Percentiles rank a stretch among this genome's conserved stretches.
phyloP scores from a whole-genome alignment of 2,797 vertebrate genomes.

The Gobio occitaniae region DNA sequence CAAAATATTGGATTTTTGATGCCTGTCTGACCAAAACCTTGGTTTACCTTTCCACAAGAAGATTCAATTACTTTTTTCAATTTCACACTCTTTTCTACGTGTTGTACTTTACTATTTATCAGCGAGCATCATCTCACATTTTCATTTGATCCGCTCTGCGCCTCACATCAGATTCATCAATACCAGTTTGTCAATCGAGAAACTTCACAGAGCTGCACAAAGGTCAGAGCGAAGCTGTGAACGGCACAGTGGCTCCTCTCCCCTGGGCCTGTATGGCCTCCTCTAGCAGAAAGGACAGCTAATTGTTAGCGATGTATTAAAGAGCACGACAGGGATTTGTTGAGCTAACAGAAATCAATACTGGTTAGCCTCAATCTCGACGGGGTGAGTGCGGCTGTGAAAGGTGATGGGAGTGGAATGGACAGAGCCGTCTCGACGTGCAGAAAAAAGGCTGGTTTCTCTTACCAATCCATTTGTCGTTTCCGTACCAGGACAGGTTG shows the following conservation, averaged over 20 bases:
- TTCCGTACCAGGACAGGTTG: slow-evolving; percentile 93
- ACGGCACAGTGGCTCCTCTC: slow-evolving; percentile 6
- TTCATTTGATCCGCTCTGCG: slow-evolving; percentile 24
- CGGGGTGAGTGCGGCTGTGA: slow-evolving; percentile 25
- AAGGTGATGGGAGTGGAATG: slow-evolving; percentile 39
- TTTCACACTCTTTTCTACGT: slow-evolving; percentile 13
- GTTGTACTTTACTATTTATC: background rate
- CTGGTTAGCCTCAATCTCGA: slow-evolving; percentile 50
- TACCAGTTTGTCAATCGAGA: slow-evolving; percentile 29
- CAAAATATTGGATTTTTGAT: slow-evolving; percentile 2
- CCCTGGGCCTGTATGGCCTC: slow-evolving; percentile 21
- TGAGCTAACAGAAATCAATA: slow-evolving; percentile 54
- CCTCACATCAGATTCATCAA: slow-evolving; percentile 26
- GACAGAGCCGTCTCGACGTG: slow-evolving; percentile 47
- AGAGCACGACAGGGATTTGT: slow-evolving; percentile 46
- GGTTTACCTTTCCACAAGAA: slow-evolving; percentile 1
- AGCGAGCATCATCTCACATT: slow-evolving; percentile 16
- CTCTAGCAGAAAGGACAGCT: slow-evolving; percentile 34
- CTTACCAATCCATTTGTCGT: slow-evolving; percentile 95
- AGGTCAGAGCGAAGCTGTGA: background rate
- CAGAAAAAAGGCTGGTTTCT: slow-evolving; percentile 39
- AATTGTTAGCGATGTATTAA: slow-evolving; percentile 53
- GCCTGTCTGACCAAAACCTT: slow-evolving; percentile 10
- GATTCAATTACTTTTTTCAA: slow-evolving; percentile 33
- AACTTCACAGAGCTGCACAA: slow-evolving; percentile 14